These are phyloP conservation scores for Heterodera schachtii DNA, from an alignment of 1,140 invertebrate genomes.

Conservation along the genomic window DNA sequence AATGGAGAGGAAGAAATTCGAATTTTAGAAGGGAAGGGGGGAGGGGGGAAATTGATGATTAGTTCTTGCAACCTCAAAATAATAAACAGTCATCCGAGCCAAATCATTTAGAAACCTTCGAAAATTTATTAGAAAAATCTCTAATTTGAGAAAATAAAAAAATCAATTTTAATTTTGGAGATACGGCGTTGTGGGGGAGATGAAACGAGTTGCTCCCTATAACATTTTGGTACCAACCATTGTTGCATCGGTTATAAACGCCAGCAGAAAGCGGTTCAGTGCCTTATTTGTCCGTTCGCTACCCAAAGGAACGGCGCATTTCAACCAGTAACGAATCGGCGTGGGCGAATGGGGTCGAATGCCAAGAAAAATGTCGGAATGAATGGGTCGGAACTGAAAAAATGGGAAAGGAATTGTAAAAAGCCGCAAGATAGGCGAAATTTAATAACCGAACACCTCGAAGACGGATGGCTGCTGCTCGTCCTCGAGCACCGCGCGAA, in stretches of 20 bases:
- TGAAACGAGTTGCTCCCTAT: too few relatives aligned
- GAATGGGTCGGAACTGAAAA: constrained; percentile 18
- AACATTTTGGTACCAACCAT: not conserved
- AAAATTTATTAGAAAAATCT: too few relatives aligned
- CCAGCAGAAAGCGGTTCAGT: constrained; percentile 11
- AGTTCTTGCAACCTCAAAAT: too few relatives aligned
- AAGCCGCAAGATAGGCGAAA: not conserved
- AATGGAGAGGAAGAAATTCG: too few relatives aligned
- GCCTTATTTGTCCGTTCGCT: not conserved
- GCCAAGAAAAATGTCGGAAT: constrained; percentile 5
- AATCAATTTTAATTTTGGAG: too few relatives aligned
- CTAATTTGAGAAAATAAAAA: too few relatives aligned
- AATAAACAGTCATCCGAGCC: too few relatives aligned
- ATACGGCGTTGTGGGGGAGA: too few relatives aligned
- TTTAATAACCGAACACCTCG: not conserved
- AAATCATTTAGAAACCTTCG: too few relatives aligned
- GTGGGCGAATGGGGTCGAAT: constrained; percentile 3
- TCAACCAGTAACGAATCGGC: constrained; percentile 14
- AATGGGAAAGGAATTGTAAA: not conserved
- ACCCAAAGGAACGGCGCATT: not conserved
- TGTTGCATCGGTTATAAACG: constrained; percentile 5
- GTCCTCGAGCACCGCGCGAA: not conserved
- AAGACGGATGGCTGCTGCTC: constrained; percentile 9
- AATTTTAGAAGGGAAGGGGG: too few relatives aligned
- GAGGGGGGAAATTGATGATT: too few relatives aligned